Evolutionary conservation across 2,113 vertebrate species (phyloP).

Genomic region (Eretmochelys imbricata): DNA sequence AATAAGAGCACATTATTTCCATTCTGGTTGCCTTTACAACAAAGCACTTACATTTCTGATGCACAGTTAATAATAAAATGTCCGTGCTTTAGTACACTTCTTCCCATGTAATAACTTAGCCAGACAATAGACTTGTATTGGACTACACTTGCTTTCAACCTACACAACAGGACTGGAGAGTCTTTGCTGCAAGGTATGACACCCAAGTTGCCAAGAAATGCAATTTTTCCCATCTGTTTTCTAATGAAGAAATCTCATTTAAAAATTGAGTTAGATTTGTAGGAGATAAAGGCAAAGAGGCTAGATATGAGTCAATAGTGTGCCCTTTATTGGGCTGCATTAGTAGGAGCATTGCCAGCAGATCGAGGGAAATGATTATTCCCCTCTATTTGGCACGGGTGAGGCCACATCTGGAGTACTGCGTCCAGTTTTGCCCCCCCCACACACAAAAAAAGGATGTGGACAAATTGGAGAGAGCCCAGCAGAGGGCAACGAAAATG

Average conservation of each 20-base stretch:
- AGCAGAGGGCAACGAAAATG: too few species aligned
- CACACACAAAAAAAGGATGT: too few species aligned
- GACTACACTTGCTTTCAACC: slow-evolving; percentile 15
- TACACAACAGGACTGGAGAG: slow-evolving; percentile 24
- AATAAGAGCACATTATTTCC: not conserved
- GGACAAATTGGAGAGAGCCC: too few species aligned
- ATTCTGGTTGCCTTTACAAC: not conserved
- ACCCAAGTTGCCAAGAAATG: slow-evolving; percentile 38
- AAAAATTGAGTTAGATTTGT: not conserved
- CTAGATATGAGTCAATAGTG: too few species aligned
- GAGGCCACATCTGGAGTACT: too few species aligned
- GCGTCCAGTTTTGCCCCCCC: too few species aligned
- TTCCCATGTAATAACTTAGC: slow-evolving; percentile 13
- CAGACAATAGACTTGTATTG: slow-evolving; percentile 17
- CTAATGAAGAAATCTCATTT: slow-evolving; percentile 51
- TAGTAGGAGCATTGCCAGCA: too few species aligned
- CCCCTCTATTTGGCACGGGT: too few species aligned
- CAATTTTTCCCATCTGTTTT: slow-evolving; percentile 14
- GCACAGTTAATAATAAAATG: slow-evolving; percentile 42
- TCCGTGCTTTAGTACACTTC: slow-evolving; percentile 26
- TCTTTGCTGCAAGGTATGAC: slow-evolving; percentile 56
- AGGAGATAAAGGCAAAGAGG: not conserved
- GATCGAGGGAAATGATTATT: too few species aligned
- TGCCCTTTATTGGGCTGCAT: too few species aligned
- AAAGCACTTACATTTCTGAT: not conserved